Evolutionary conservation across 2,888 invertebrate species (phyloP).

Genomic region (Nemurella pictetii): DNA sequence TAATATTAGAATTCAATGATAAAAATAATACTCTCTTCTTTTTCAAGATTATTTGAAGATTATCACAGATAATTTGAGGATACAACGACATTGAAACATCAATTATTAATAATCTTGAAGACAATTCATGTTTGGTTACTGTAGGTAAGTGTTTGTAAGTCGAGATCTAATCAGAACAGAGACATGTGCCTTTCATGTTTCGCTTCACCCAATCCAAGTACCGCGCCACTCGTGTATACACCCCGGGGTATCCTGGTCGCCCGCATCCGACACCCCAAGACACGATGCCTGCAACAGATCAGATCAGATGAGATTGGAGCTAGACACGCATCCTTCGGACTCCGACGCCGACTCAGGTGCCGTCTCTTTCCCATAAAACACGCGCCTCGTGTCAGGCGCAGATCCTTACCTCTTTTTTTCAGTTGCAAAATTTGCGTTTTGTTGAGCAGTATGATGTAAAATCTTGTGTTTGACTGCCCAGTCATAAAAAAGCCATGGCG

Average conservation of each 20-base stretch:
- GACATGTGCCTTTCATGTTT: conserved; percentile 73
- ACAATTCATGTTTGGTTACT: not conserved
- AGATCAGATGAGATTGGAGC: not conserved
- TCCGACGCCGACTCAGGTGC: too few relatives aligned
- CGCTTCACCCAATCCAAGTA: conserved; percentile 74
- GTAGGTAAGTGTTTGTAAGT: not conserved
- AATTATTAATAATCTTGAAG: not conserved
- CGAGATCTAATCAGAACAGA: conserved; percentile 59
- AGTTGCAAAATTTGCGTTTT: too few relatives aligned
- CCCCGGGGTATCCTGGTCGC: conserved; percentile 61
- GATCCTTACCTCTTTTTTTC: too few relatives aligned
- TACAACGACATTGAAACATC: not conserved
- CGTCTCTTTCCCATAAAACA: too few relatives aligned
- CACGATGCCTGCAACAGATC: conserved; percentile 67
- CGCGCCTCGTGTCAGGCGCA: not conserved
- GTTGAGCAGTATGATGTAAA: too few relatives aligned
- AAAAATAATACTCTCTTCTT: not conserved
- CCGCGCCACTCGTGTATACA: conserved; percentile 56
- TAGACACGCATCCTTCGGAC: not conserved
- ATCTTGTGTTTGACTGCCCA: too few relatives aligned
- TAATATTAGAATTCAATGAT: not conserved
- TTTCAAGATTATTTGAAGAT: not conserved
- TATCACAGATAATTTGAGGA: conserved; percentile 19
- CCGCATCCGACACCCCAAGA: conserved; percentile 86
- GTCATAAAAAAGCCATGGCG: too few relatives aligned